Evolutionary conservation across 2,888 invertebrate genomes (phyloP).

Genomic region (Amphimallon solstitiale): DNA sequence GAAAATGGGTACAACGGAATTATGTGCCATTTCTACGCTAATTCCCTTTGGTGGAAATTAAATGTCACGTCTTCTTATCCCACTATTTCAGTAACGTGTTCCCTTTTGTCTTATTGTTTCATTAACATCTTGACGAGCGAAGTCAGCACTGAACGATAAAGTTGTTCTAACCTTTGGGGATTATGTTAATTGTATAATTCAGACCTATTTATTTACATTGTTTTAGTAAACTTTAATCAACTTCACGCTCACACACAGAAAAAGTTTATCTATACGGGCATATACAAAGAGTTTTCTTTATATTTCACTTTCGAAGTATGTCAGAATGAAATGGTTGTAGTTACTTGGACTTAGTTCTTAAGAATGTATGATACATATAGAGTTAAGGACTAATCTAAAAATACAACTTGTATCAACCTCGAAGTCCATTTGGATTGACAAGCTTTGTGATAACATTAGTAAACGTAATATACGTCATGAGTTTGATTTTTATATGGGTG

Average conservation of each 20-base stretch:
- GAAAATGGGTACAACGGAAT: conserved; percentile 40
- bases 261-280: no score
- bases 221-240: conserved; percentile 24
- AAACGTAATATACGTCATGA: no score
- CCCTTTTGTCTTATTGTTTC: conserved; percentile 40
- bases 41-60: conserved; percentile 44
- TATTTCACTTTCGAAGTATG: no score
- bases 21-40: conserved; percentile 51
- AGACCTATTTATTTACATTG: conserved; percentile 23
- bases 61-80: conserved; percentile 41
- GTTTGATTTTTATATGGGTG: no score
- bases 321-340: no score
- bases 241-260: background rate
- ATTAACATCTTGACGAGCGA: conserved; percentile 39
- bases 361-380: no score
- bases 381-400: no score
- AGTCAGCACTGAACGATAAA: conserved; percentile 20
- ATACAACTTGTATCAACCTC: no score
- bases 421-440: no score
- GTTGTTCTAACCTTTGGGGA: conserved; percentile 30
- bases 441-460: no score
- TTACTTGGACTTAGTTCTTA: no score
- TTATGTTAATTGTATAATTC: conserved; percentile 31
- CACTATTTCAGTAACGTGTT: conserved; percentile 26
- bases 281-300: no score